These are phyloP conservation scores for Muscidifurax raptorellus DNA, from an alignment of 1,140 invertebrate species.

Conservation along the genomic window DNA sequence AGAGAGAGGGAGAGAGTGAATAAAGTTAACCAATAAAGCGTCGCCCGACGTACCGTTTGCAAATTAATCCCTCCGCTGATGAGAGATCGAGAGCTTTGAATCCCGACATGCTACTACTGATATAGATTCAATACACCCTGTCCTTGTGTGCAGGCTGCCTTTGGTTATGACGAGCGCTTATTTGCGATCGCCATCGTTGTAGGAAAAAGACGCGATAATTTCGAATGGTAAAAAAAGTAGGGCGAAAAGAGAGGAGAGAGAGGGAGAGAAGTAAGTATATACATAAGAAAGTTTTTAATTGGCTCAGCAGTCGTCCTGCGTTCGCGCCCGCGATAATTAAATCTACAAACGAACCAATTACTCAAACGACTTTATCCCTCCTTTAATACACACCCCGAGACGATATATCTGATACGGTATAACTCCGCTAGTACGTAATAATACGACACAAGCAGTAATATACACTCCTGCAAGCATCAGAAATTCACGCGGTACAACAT, in stretches of 20 bases:
- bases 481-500: too few species aligned
- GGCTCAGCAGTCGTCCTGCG: background rate
- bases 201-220: too few species aligned
- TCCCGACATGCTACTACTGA: background rate
- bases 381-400: background rate
- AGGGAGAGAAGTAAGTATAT: background rate
- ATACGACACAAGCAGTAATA: background rate
- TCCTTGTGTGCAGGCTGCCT: too few species aligned
- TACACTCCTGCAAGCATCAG: too few species aligned
- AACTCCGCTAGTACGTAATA: background rate
- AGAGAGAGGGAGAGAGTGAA: background rate
- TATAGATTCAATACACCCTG: too few species aligned
- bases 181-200: too few species aligned
- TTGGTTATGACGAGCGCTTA: too few species aligned
- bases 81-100: background rate
- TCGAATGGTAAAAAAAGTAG: too few species aligned
- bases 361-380: slow-evolving; percentile 12
- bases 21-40: slow-evolving; percentile 27
- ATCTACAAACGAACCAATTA: slow-evolving; percentile 10
- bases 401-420: background rate
- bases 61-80: background rate
- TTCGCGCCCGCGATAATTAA: background rate
- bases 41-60: background rate
- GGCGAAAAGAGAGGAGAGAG: too few species aligned
- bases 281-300: background rate